These are phyloP conservation scores for Nephila pilipes DNA, from an alignment of 1,140 invertebrate species.

Conservation along the genomic window DNA sequence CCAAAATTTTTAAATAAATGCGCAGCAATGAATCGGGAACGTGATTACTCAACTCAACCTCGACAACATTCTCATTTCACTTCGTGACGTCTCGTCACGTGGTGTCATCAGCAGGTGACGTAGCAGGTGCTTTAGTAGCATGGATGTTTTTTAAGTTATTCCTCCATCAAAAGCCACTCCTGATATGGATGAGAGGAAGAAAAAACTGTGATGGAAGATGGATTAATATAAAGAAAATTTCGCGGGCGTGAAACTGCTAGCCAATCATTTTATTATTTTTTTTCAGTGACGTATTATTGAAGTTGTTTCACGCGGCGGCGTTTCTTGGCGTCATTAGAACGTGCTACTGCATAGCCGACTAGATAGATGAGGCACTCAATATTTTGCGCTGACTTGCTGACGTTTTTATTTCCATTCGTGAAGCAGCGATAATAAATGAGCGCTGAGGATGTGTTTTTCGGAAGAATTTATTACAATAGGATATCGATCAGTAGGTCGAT, in stretches of 20 bases:
- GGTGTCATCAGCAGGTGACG: conserved; percentile 66
- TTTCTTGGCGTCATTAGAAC: conserved; percentile 36
- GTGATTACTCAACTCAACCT: conserved; percentile 55
- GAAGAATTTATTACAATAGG: neutral
- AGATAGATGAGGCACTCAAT: neutral
- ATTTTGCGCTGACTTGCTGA: neutral
- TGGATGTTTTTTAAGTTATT: conserved; percentile 18
- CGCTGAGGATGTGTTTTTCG: neutral
- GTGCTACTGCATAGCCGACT: conserved; percentile 14
- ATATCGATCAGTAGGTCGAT: neutral
- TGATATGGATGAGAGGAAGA: conserved; percentile 28
- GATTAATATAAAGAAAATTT: neutral
- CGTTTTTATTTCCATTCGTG: neutral
- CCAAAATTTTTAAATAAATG: conserved; percentile 16
- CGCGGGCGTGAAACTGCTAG: neutral
- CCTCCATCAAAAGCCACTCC: conserved; percentile 9
- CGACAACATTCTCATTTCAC: conserved; percentile 31
- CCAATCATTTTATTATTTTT: neutral
- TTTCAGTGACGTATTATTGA: neutral
- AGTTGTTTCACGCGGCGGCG: neutral
- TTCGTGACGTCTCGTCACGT: conserved; percentile 51
- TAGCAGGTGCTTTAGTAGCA: conserved; percentile 59
- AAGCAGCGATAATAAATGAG: conserved; percentile 25
- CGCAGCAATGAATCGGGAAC: neutral
- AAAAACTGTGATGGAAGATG: neutral